phyloP scores from a whole-genome alignment of 2,888 invertebrate species.

The Chrysopilus asiliformis region DNA sequence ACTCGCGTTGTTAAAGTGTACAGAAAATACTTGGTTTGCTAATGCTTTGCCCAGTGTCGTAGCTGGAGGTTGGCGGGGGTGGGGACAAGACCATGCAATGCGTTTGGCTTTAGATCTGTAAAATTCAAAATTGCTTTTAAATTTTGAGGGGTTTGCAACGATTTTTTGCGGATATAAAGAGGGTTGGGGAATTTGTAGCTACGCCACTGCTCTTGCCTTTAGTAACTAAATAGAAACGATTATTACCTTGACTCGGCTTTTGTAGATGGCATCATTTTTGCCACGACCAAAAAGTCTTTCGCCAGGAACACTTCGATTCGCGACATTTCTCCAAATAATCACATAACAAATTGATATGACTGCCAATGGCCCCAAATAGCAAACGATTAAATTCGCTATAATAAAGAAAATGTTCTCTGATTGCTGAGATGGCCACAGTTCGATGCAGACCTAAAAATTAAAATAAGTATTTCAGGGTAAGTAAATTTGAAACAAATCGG shows the following conservation, averaged over 20 bases:
- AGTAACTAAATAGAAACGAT: too few species aligned
- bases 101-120: too few species aligned
- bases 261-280: slow-evolving; percentile 17
- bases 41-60: too few species aligned
- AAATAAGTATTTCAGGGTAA: background rate
- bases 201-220: too few species aligned
- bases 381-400: slow-evolving; percentile 39
- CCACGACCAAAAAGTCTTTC: slow-evolving; percentile 22
- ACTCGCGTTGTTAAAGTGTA: too few species aligned
- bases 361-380: slow-evolving; percentile 40
- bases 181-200: too few species aligned
- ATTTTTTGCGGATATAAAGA: too few species aligned
- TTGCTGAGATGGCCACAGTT: slow-evolving; percentile 36
- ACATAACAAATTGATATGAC: slow-evolving; percentile 41
- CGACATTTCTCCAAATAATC: slow-evolving; percentile 39
- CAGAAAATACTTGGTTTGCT: too few species aligned
- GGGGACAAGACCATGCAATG: too few species aligned
- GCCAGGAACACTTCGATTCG: slow-evolving; percentile 34
- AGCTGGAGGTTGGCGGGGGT: too few species aligned
- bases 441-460: slow-evolving; percentile 29
- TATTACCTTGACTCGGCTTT: slow-evolving; percentile 20
- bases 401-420: slow-evolving; percentile 39
- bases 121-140: background rate
- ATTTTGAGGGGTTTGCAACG: background rate
- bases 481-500: too few species aligned